phyloP scores from a whole-genome alignment of 2,888 invertebrate genomes.

The Pardosa pseudoannulata region DNA sequence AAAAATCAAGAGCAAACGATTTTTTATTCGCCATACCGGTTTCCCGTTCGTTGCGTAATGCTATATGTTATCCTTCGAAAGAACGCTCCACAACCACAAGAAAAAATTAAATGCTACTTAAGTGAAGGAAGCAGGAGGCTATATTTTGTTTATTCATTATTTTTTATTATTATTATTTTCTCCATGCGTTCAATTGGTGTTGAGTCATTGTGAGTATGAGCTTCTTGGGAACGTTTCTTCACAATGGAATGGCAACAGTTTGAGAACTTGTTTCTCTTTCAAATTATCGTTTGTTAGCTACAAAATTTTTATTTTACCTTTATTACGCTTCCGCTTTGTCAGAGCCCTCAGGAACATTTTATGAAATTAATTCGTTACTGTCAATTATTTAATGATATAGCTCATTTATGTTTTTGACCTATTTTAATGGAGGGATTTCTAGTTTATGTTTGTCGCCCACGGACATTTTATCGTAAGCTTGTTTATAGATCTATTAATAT shows the following conservation, averaged over 20 bases:
- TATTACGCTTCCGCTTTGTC: too few relatives aligned
- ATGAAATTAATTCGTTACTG: too few relatives aligned
- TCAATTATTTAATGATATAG: too few relatives aligned
- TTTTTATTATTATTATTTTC: constrained; percentile 3
- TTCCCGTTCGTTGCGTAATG: constrained; percentile 38
- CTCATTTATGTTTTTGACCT: too few relatives aligned
- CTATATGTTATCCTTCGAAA: constrained; percentile 31
- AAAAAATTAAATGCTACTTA: constrained; percentile 58
- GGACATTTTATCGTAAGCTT: too few relatives aligned
- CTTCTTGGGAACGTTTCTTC: constrained; percentile 36
- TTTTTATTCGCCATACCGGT: constrained; percentile 36
- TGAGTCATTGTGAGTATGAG: constrained; percentile 48
- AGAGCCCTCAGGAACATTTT: too few relatives aligned
- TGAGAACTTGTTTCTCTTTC: constrained; percentile 34
- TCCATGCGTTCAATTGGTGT: constrained; percentile 33
- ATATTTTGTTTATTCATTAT: not conserved
- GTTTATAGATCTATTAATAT: too few relatives aligned
- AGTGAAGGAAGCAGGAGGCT: constrained; percentile 41
- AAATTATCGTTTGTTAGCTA: not conserved
- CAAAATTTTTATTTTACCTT: too few relatives aligned
- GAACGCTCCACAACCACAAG: constrained; percentile 1
- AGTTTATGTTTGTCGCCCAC: too few relatives aligned
- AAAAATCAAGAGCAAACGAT: not conserved
- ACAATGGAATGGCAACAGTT: constrained; percentile 55
- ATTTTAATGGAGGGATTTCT: too few relatives aligned